Evolutionary conservation across 35 echinoderm and acorn worm genomes (phyloP).

Genomic region (Lytechinus pictus): DNA sequence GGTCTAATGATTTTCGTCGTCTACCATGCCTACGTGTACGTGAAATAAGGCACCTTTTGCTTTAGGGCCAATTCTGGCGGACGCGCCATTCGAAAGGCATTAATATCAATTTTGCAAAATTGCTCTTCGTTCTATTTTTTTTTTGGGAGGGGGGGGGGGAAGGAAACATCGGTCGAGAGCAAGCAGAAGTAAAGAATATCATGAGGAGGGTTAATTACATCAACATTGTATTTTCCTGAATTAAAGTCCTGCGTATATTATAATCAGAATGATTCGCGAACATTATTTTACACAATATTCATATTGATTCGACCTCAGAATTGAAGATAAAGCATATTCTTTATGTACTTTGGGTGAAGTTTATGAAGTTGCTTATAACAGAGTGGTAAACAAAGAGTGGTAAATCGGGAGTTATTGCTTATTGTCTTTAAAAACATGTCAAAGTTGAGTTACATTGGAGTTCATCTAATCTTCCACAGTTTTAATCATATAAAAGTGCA

Average conservation of each 20-base stretch:
- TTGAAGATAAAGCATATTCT: too few relatives aligned
- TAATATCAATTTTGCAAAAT: slow-evolving; percentile 15
- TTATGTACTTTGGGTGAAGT: too few relatives aligned
- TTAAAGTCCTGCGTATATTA: not conserved
- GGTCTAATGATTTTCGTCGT: not conserved
- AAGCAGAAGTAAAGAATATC: not conserved
- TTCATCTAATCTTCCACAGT: too few relatives aligned
- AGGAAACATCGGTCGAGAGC: not conserved
- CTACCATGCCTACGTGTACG: not conserved
- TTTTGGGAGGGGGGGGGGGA: not conserved
- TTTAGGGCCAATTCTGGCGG: not conserved
- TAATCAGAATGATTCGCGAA: not conserved
- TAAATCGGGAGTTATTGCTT: too few relatives aligned
- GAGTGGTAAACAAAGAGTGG: too few relatives aligned
- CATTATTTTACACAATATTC: not conserved
- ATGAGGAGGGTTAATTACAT: not conserved
- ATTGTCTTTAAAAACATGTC: too few relatives aligned
- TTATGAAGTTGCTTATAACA: too few relatives aligned
- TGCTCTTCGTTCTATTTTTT: not conserved
- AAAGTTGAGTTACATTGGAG: too few relatives aligned
- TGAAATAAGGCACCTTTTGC: not conserved
- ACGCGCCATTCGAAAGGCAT: slow-evolving; percentile 8
- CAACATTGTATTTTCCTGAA: not conserved
- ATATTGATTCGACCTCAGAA: not conserved
- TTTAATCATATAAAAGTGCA: too few relatives aligned